phyloP scores from a whole-genome alignment of 1,140 invertebrate species.

The Trypoxylus dichotomus region DNA sequence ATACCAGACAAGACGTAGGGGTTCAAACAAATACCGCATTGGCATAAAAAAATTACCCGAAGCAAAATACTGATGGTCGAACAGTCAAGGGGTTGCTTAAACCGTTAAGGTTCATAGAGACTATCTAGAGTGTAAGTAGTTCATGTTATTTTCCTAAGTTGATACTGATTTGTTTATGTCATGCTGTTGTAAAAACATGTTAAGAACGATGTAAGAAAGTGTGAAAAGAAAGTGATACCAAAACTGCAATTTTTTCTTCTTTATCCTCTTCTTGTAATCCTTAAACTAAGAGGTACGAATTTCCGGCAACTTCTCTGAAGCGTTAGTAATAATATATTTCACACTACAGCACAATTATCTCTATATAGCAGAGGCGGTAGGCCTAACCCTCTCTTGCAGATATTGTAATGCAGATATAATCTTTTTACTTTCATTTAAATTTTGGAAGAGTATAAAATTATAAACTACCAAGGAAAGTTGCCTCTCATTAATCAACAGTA shows the following conservation, averaged over 20 bases:
- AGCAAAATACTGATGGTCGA: neutral
- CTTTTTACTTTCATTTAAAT: too few species aligned
- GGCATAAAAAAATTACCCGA: neutral
- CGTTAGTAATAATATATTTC: too few species aligned
- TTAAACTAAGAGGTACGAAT: too few species aligned
- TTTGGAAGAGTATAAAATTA: too few species aligned
- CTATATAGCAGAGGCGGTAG: too few species aligned
- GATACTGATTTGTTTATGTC: slow-evolving; percentile 42
- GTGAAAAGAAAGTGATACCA: slow-evolving; percentile 44
- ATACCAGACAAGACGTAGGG: neutral
- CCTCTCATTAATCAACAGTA: too few species aligned
- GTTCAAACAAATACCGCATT: neutral
- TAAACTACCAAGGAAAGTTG: too few species aligned
- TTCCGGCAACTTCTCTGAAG: neutral
- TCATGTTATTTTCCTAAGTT: slow-evolving; percentile 43
- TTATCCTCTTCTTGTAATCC: too few species aligned
- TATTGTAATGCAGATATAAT: too few species aligned
- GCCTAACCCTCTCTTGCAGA: too few species aligned
- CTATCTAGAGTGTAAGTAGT: slow-evolving; percentile 38
- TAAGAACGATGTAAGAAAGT: slow-evolving; percentile 44
- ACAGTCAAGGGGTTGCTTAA: slow-evolving; percentile 26
- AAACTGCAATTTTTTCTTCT: neutral
- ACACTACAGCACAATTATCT: too few species aligned
- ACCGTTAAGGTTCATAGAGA: slow-evolving; percentile 30
- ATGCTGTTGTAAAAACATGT: slow-evolving; percentile 45